These are phyloP conservation scores for Dryocosmus kuriphilus DNA, from an alignment of 2,888 invertebrate genomes.

Conservation along the genomic window DNA sequence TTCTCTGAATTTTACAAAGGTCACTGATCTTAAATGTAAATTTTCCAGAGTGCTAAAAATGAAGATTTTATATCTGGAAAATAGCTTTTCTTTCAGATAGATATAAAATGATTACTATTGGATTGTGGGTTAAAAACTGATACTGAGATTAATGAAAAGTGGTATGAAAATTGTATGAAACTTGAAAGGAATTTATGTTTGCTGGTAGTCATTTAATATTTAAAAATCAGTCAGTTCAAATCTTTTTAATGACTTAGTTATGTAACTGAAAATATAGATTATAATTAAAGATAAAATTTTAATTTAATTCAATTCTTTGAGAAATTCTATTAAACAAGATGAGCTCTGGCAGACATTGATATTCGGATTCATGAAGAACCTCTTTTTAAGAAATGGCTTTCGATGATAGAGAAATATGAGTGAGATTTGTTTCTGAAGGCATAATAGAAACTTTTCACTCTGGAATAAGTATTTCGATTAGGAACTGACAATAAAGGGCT, in stretches of 20 bases:
- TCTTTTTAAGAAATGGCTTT: background rate
- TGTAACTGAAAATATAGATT: too few species aligned
- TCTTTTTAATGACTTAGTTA: too few species aligned
- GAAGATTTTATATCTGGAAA: background rate
- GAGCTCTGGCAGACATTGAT: background rate
- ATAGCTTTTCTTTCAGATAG: background rate
- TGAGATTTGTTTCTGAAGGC: slow-evolving; percentile 10
- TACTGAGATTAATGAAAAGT: slow-evolving; percentile 11
- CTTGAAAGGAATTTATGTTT: background rate
- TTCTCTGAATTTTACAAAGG: background rate
- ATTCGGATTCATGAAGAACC: background rate
- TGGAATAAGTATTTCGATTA: slow-evolving; percentile 20
- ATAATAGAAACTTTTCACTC: slow-evolving; percentile 19
- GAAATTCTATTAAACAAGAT: background rate
- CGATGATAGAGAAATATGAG: slow-evolving; percentile 23
- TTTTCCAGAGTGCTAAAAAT: background rate
- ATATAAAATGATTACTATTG: background rate
- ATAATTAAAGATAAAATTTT: background rate
- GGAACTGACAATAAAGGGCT: slow-evolving; percentile 25
- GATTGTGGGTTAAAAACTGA: background rate
- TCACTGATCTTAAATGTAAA: background rate
- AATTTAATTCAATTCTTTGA: background rate
- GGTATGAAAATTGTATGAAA: slow-evolving; percentile 3
- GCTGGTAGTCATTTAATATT: background rate
- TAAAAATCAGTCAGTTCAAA: too few species aligned